A percentile compares a stretch with the other conserved stretches of the same genome.
Evolutionary conservation across 2,797 vertebrate species (phyloP).

Genomic region (Anisognathus igniventris): DNA sequence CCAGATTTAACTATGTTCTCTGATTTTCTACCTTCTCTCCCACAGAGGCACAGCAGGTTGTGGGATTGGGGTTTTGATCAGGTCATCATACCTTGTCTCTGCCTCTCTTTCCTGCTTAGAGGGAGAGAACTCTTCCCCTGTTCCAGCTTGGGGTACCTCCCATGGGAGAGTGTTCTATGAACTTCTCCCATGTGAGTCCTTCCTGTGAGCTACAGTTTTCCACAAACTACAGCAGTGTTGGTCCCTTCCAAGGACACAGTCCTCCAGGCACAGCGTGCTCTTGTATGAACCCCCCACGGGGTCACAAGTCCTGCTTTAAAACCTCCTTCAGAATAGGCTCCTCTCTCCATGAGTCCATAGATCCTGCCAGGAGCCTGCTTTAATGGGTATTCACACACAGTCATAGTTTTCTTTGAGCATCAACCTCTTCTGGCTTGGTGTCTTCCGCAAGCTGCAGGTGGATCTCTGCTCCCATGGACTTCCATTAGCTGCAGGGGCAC

Average conservation of each 20-base stretch:
- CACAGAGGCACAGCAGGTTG: not conserved
- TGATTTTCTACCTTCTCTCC: not conserved
- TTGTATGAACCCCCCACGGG: fast-evolving
- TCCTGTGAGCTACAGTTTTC: not conserved
- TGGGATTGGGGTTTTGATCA: not conserved
- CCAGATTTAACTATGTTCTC: not conserved
- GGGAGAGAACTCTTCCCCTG: not conserved
- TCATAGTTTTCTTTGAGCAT: not conserved
- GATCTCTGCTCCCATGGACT: not conserved
- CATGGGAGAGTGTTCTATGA: not conserved
- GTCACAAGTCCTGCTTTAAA: not conserved
- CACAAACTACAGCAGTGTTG: not conserved
- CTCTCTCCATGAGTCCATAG: not conserved
- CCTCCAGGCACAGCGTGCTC: not conserved
- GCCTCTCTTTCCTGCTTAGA: not conserved
- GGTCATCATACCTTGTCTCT: not conserved
- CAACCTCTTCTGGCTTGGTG: fast-evolving
- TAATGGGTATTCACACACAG: not conserved
- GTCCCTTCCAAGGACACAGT: not conserved
- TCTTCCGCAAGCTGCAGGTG: too few relatives aligned
- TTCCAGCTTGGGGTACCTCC: not conserved
- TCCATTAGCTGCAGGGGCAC: not conserved
- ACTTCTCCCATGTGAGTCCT: not conserved
- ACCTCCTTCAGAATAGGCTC: fast-evolving
- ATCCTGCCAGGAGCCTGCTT: not conserved